Conservation (phyloP, 1,140 invertebrate species). For the Camponotus vicinus region DNA sequence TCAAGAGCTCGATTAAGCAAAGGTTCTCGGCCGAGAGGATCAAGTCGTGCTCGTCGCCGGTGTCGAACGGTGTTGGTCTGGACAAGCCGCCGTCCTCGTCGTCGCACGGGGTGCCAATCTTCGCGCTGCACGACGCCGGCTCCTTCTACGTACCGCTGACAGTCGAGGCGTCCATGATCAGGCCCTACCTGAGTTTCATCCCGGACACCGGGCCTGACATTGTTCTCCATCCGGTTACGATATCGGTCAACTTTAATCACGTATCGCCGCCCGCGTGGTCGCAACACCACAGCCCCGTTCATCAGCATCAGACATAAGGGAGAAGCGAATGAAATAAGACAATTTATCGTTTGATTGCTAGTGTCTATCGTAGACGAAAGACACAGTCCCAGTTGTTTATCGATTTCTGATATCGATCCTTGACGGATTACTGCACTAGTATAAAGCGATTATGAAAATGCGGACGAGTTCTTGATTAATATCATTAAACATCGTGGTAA, state of each 20-base stretch:
- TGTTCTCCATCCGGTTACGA: slow-evolving; percentile 95
- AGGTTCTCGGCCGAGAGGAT: slow-evolving; percentile 89
- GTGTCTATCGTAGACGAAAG: neutral
- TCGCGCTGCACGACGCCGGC: slow-evolving; percentile 93
- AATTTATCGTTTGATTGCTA: neutral
- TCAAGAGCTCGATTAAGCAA: slow-evolving; percentile 97
- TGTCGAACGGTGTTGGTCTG: slow-evolving; percentile 50
- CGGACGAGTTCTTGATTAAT: slow-evolving; percentile 1
- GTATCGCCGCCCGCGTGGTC: slow-evolving; percentile 78
- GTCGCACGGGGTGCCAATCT: slow-evolving; percentile 89
- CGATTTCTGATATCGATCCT: neutral
- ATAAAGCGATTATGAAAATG: neutral
- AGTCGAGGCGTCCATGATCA: slow-evolving; percentile 92
- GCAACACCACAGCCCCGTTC: slow-evolving; percentile 79
- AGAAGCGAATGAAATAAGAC: neutral
- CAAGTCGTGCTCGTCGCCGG: slow-evolving; percentile 81
- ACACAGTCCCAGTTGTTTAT: neutral
- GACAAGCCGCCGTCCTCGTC: slow-evolving; percentile 76
- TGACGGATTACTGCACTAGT: neutral
- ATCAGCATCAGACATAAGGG: slow-evolving; percentile 75
- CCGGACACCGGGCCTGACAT: slow-evolving; percentile 87
- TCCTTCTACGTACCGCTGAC: slow-evolving; percentile 97
- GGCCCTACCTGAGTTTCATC: slow-evolving; percentile 89
- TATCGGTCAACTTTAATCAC: slow-evolving; percentile 93
- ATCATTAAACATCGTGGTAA: neutral